These are phyloP conservation scores for Uropetala carovei DNA, from an alignment of 2,888 invertebrate species.

Conservation along the genomic window DNA sequence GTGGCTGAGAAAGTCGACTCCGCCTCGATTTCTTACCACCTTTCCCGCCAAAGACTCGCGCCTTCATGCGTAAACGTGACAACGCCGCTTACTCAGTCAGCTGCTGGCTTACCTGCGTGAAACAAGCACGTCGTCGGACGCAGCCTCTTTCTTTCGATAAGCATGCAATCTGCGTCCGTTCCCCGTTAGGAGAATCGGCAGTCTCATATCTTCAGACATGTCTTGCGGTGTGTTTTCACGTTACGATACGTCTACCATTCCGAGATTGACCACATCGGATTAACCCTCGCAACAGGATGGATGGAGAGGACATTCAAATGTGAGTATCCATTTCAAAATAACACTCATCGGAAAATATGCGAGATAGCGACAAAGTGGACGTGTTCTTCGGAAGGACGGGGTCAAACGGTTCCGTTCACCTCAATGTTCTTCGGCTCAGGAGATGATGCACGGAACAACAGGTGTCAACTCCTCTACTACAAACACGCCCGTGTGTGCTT, in stretches of 20 bases:
- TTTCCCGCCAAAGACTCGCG: constrained; percentile 14
- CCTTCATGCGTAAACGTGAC: not conserved
- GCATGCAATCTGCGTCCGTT: not conserved
- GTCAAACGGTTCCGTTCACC: constrained; percentile 19
- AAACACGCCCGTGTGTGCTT: not conserved
- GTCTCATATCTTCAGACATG: not conserved
- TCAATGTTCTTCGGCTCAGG: not conserved
- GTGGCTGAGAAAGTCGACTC: not conserved
- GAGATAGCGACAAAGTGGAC: not conserved
- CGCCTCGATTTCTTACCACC: not conserved
- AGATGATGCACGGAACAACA: not conserved
- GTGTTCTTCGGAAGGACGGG: not conserved
- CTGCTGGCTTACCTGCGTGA: constrained; percentile 10
- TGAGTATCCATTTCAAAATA: not conserved
- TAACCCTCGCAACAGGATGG: not conserved
- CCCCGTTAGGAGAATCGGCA: not conserved
- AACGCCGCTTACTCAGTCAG: not conserved
- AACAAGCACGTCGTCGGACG: not conserved
- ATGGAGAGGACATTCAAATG: not conserved
- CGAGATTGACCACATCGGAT: not conserved
- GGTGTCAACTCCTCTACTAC: not conserved
- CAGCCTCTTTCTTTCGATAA: not conserved
- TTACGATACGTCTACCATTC: not conserved
- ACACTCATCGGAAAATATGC: not conserved
- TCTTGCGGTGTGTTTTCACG: not conserved